Evolutionary conservation across 1,140 invertebrate species (phyloP), one percentile per base, ranked within the genome.

Genomic region (Ceratina calcarata): DNA sequence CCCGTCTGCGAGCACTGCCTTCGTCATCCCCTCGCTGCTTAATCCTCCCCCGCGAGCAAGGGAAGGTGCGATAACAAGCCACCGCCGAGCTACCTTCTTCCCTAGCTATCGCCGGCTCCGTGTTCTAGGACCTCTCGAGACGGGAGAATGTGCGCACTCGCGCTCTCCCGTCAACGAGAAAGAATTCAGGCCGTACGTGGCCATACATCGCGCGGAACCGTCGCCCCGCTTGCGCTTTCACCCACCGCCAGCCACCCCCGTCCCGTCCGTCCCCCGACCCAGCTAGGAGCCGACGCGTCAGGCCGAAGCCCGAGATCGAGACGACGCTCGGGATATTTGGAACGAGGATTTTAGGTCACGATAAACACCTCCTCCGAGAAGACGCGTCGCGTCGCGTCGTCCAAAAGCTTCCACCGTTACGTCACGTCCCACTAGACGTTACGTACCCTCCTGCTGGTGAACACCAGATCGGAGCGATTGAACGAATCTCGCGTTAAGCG

Each of bases 1-100:
- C 45, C 78, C 20, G 65, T 80, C 78, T 76, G 78, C 72, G 6
- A 69, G 53, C 64, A 3, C 49, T 57, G 65, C 27, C 73, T 68
- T 22, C 78, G 70, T 66, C 73, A 27, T 22, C 78, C 65, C 73
- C 65, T 51, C 13, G 72, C 65, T 55, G 72, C 72, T 80, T 76
- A 76, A 80, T 73, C 73, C 78, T 80, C 73, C 78, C 71, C 53
- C 78, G 37, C 22, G 49, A 16, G 65, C 51, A 67, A 71, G 76
- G 80, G 77, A 75, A 88, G 85, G 87, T 87, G 86, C 81, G 86
- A 90, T 90, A 90, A 90, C 89, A 89, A 89, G 88, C 83, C 89
- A 69, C 78, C 70, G 75, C 78, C 77, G 71, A 81, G 79, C 80
- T 67, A 68, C 76, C 77, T 74, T 83, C 80, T 83, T 88, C 87